phyloP scores from a whole-genome alignment of 1,140 invertebrate genomes.

The Aricia agestis region DNA sequence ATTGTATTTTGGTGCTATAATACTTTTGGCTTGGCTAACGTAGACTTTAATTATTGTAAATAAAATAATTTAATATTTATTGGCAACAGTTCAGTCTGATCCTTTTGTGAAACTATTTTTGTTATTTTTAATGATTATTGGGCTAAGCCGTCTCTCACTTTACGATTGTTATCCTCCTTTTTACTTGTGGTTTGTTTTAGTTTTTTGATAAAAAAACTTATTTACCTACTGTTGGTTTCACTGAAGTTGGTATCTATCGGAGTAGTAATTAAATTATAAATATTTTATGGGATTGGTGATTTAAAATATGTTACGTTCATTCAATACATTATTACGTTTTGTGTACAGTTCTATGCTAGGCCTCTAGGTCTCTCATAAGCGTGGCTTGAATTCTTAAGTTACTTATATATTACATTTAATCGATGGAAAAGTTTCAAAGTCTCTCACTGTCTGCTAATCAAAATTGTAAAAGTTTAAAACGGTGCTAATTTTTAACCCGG shows the following conservation, averaged over 20 bases:
- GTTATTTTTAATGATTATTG: conserved; percentile 25
- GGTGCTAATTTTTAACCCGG: conserved; percentile 43
- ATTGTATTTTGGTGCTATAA: conserved; percentile 69
- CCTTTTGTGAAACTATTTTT: conserved; percentile 38
- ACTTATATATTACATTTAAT: conserved; percentile 40
- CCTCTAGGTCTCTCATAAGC: neutral
- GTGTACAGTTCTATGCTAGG: neutral
- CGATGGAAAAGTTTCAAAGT: conserved; percentile 68
- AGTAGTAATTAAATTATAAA: neutral
- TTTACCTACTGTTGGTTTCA: conserved; percentile 9
- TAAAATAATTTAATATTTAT: conserved; percentile 65
- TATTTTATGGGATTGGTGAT: conserved; percentile 10
- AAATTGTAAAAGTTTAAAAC: conserved; percentile 32
- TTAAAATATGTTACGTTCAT: conserved; percentile 1
- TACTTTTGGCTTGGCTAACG: conserved; percentile 72
- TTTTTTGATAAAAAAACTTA: neutral
- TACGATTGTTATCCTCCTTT: conserved; percentile 5
- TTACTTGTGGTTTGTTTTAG: neutral
- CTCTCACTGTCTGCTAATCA: conserved; percentile 57
- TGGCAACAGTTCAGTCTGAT: conserved; percentile 56
- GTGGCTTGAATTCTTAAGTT: conserved; percentile 38
- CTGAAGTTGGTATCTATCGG: neutral
- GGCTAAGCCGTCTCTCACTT: conserved; percentile 19
- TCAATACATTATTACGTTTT: neutral
- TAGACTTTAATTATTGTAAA: conserved; percentile 65